Evolutionary conservation across 2,113 vertebrate genomes (phyloP).

Genomic region (Apteryx owenii): DNA sequence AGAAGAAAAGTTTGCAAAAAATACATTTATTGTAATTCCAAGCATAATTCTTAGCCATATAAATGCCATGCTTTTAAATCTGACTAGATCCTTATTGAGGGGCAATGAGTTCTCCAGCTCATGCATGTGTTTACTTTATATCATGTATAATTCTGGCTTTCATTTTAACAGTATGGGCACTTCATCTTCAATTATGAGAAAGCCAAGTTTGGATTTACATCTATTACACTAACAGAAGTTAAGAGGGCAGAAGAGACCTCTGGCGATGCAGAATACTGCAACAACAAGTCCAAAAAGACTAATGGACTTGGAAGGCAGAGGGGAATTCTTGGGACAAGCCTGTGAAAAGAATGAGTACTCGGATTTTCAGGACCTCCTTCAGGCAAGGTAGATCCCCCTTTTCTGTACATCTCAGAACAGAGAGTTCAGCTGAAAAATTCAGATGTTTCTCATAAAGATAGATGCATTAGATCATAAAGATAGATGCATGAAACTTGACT

Average conservation of each 20-base stretch:
- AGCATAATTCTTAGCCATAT: not conserved
- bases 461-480: no score
- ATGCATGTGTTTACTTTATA: not conserved
- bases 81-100: not conserved
- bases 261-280: not conserved
- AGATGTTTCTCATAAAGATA: no score
- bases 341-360: not conserved
- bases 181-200: not conserved
- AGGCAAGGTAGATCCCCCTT: not conserved
- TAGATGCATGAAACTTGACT: no score
- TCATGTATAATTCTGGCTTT: not conserved
- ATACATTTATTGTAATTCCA: not conserved
- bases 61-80: not conserved
- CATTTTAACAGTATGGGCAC: not conserved
- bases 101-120: not conserved
- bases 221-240: not conserved
- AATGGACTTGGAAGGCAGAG: not conserved
- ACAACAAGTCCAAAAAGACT: not conserved
- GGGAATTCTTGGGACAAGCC: not conserved
- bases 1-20: not conserved
- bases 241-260: not conserved
- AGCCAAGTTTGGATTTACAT: accelerated
- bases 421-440: no score
- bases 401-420: no score
- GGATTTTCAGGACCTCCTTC: not conserved